These are phyloP conservation scores for Hycleus cichorii DNA, from an alignment of 1,140 invertebrate genomes.

Conservation along the genomic window DNA sequence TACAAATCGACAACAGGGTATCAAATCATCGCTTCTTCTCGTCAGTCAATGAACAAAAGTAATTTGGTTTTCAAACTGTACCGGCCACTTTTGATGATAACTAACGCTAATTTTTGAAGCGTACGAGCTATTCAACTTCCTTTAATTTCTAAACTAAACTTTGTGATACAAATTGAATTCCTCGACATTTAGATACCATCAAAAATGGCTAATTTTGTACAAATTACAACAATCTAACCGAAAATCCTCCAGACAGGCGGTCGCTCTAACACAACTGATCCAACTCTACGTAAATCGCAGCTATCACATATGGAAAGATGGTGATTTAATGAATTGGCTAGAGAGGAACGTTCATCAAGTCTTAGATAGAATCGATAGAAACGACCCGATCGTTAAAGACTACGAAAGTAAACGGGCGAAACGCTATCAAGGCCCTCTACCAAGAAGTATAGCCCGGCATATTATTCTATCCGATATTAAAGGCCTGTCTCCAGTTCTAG, in stretches of 20 bases:
- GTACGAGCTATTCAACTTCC: too few relatives aligned
- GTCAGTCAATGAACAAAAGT: conserved; percentile 27
- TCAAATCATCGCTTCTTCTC: conserved; percentile 45
- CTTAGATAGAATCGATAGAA: conserved; percentile 55
- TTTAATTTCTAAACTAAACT: too few relatives aligned
- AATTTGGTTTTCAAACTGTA: conserved; percentile 17
- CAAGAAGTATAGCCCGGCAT: conserved; percentile 68
- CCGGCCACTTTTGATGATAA: background rate
- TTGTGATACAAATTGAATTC: too few relatives aligned
- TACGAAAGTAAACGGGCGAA: conserved; percentile 54
- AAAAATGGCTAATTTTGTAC: too few relatives aligned
- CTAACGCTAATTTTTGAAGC: too few relatives aligned
- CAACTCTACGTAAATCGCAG: conserved; percentile 66
- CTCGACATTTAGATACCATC: too few relatives aligned
- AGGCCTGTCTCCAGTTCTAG: conserved; percentile 53
- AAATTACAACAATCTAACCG: too few relatives aligned
- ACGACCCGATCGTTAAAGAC: conserved; percentile 57
- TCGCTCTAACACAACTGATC: conserved; percentile 62
- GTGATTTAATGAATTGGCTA: conserved; percentile 68
- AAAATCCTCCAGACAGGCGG: conserved; percentile 47
- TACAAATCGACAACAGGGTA: conserved; percentile 62
- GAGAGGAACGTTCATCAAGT: conserved; percentile 62
- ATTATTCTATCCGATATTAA: conserved; percentile 75
- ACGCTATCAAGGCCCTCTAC: conserved; percentile 58
- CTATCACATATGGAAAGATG: conserved; percentile 73